A percentile compares a stretch with the other conserved stretches of the same genome.
Conservation (phyloP, 2,888 invertebrate genomes). For the Hemistola chrysoprasaria region DNA sequence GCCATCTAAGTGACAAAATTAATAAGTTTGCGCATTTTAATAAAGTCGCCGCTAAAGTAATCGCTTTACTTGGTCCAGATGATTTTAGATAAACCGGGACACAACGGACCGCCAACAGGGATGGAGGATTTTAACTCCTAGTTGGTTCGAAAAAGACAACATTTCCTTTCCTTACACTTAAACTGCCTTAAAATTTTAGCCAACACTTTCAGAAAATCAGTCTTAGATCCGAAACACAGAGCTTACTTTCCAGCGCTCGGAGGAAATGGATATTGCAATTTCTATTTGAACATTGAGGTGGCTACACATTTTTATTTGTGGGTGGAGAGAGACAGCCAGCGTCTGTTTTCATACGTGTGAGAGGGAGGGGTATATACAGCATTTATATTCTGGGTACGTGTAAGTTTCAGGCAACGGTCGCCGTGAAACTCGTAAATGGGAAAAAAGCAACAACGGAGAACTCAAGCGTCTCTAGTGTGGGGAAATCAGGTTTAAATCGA, state of each 20-base stretch:
- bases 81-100: conserved; percentile 72
- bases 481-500: conserved; percentile 48
- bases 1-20: conserved; percentile 54
- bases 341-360: conserved; percentile 40
- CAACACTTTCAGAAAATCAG: conserved; percentile 32
- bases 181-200: conserved; percentile 45
- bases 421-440: conserved; percentile 83
- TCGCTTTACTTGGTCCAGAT: conserved; percentile 76
- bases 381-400: conserved; percentile 82
- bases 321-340: conserved; percentile 57
- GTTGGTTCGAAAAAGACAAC: conserved; percentile 81
- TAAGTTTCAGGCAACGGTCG: conserved; percentile 83
- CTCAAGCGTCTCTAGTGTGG: conserved; percentile 75
- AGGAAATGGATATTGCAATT: conserved; percentile 69
- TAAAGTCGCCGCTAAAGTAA: conserved; percentile 66
- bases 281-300: conserved; percentile 72
- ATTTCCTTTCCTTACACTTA: conserved; percentile 54
- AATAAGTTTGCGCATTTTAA: conserved; percentile 73
- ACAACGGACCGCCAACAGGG: conserved; percentile 68
- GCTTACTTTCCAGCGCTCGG: conserved; percentile 43
- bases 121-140: conserved; percentile 75
- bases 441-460: conserved; percentile 81
- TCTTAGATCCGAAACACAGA: conserved; percentile 40
- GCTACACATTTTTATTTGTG: conserved; percentile 80
- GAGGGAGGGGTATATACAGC: conserved; percentile 58